Evolutionary conservation across 2,888 invertebrate species (phyloP), one percentile per base, ranked within the genome.

Genomic region (Oscheius onirici): DNA sequence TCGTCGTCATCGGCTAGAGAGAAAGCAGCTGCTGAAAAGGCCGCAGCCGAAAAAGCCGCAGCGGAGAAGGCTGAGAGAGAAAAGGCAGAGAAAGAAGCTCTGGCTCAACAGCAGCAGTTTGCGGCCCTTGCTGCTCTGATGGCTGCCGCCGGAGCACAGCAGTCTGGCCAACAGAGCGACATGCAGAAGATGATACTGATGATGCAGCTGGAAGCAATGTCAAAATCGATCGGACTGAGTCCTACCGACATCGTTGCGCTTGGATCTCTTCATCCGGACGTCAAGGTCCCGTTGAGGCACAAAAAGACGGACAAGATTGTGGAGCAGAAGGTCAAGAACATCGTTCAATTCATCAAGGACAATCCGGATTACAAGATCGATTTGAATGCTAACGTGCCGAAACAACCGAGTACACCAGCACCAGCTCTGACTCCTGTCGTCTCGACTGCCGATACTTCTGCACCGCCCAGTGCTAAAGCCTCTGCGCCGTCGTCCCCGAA

Each of bases 231-330:
- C 3, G 68, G 68, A 49, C 43, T 76, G n/a, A 67, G 28, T 20
- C 44, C 75, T n/a, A 41, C 65, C 22, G 76, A 78, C n/a, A 54
- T 78, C 34, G 20, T 77, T 20, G 43, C 63, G 15, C 40, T 77
- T 44, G 78, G 76, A 17, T 15, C 24, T 10, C 46, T 49, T 11
- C 49, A 46, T 52, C 52, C 66, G 11, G 66, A 51, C 17, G 51
- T 41, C 20, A 51, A 41, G 13, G 28, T 66, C 15, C 41, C 43
- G 17, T 17, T 52, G 24, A 34, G 54, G 8, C 20, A 66, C 22
- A 66, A 22, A 28, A 66, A 66, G 22, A 54, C 72, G 17, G 69
- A 70, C 40, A 72, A 75, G 43, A 13, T 54, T 1, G 40, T 26
- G 15, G 69, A 72, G 8, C 72, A 69, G n/a, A 41, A 40, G 10